Evolutionary conservation across 2,888 invertebrate species (phyloP).

Genomic region (Leucophenga montana): DNA sequence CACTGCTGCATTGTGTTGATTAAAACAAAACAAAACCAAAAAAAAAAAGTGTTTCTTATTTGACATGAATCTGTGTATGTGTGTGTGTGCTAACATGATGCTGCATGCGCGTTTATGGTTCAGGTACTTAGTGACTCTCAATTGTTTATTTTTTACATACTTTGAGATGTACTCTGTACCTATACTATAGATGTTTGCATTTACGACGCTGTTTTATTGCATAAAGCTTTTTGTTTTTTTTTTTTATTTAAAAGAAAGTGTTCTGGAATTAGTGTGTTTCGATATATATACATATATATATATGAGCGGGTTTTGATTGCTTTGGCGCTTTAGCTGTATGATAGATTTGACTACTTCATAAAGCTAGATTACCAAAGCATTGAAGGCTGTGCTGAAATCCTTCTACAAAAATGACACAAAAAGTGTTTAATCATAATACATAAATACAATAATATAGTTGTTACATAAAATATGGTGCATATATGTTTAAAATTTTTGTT

Average conservation of each 20-base stretch:
- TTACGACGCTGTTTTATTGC: not conserved
- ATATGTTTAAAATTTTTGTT: constrained; percentile 24
- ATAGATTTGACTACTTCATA: constrained; percentile 83
- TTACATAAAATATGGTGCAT: too few relatives aligned
- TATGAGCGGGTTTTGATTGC: constrained; percentile 77
- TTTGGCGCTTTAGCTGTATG: constrained; percentile 94
- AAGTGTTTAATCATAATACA: not conserved
- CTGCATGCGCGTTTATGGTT: constrained; percentile 63
- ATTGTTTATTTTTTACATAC: constrained; percentile 69
- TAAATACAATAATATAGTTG: not conserved
- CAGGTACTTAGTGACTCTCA: constrained; percentile 94
- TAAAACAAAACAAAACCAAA: constrained; percentile 6
- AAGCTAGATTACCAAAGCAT: constrained; percentile 97
- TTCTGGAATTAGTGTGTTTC: too few relatives aligned
- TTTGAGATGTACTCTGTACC: constrained; percentile 73
- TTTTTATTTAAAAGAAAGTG: constrained; percentile 8
- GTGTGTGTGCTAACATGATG: not conserved
- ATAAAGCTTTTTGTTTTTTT: not conserved
- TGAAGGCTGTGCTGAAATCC: constrained; percentile 71
- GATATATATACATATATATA: not conserved
- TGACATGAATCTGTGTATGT: not conserved
- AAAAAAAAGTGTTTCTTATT: constrained; percentile 19
- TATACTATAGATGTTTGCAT: constrained; percentile 46
- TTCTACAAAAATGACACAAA: not conserved
- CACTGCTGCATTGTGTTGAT: not conserved